Evolutionary conservation across 2,797 vertebrate genomes (phyloP).

Genomic region (Buceros bicornis): DNA sequence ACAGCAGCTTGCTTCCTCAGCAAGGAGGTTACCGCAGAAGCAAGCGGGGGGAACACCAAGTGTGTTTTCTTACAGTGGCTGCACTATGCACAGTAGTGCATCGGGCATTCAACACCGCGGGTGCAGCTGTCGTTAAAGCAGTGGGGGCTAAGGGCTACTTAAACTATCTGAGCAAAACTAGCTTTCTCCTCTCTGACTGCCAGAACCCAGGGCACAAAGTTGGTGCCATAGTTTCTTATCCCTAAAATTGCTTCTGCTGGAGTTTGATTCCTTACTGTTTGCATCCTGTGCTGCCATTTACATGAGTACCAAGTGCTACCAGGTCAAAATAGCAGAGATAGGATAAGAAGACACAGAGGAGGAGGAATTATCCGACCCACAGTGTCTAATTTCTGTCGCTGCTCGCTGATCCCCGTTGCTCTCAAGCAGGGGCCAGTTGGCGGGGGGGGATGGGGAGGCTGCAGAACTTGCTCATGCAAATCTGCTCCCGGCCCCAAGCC

Average conservation of each 20-base stretch:
- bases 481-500: background rate
- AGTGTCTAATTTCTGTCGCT: background rate
- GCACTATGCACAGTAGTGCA: fast-evolving
- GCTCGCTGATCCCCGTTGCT: background rate
- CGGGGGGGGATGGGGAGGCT: background rate
- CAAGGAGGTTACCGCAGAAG: background rate
- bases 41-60: background rate
- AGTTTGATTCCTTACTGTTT: background rate
- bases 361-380: background rate
- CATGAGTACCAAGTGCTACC: background rate
- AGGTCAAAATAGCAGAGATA: background rate
- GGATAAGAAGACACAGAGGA: background rate
- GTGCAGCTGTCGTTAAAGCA: background rate
- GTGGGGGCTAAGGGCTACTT: background rate
- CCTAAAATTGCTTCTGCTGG: background rate
- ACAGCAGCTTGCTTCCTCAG: conserved; percentile 1
- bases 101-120: background rate
- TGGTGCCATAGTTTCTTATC: background rate
- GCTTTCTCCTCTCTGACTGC: background rate
- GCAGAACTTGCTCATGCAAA: conserved; percentile 53
- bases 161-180: background rate
- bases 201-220: background rate
- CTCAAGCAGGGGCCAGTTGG: background rate
- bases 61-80: background rate
- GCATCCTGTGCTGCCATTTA: background rate